These are phyloP conservation scores for Anagrus nilaparvatae DNA, from an alignment of 1,140 invertebrate species.

Conservation along the genomic window DNA sequence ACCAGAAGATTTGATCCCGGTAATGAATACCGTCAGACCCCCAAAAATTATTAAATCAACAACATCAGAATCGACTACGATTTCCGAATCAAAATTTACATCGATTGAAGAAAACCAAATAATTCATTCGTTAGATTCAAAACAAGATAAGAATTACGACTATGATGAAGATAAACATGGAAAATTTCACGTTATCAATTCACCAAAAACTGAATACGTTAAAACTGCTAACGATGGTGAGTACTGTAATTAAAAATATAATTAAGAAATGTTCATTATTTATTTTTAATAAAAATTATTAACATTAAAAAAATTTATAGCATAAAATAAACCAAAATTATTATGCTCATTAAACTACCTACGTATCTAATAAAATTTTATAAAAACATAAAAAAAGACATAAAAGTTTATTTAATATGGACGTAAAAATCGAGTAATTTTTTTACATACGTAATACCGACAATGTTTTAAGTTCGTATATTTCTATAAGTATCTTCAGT, in stretches of 20 bases:
- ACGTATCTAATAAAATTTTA: too few species aligned
- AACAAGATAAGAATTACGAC: constrained; percentile 7
- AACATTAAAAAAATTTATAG: too few species aligned
- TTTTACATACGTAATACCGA: too few species aligned
- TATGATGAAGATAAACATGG: constrained; percentile 6
- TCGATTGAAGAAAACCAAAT: constrained; percentile 14
- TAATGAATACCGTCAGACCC: background rate
- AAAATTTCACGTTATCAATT: constrained; percentile 17
- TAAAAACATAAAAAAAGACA: too few species aligned
- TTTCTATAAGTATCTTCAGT: too few species aligned
- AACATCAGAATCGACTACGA: background rate
- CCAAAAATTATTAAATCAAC: background rate
- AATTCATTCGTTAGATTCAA: constrained; percentile 2
- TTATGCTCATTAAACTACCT: too few species aligned
- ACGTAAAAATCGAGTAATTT: too few species aligned
- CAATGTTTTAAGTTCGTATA: too few species aligned
- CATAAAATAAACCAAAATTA: too few species aligned
- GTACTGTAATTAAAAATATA: background rate
- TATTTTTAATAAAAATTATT: too few species aligned
- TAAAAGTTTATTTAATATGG: too few species aligned
- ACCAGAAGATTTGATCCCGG: constrained; percentile 3
- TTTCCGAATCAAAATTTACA: background rate
- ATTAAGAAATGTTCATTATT: too few species aligned
- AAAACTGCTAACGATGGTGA: constrained; percentile 29
- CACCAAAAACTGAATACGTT: constrained; percentile 26